Evolutionary conservation across 2,797 vertebrate species (phyloP), one percentile per base, ranked within the genome.

Genomic region (Coluber constrictor): DNA sequence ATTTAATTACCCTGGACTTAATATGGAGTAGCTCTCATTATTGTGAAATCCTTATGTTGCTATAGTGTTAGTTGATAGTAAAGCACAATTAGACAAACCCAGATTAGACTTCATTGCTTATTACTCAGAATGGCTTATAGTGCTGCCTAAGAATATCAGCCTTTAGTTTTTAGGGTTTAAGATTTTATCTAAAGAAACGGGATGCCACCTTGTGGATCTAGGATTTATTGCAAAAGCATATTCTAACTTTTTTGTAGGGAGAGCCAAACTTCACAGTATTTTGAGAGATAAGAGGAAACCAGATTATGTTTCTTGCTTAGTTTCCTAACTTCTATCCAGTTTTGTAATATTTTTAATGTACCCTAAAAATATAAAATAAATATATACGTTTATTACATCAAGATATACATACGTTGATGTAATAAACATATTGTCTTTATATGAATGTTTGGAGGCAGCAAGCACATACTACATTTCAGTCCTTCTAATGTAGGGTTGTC

Each of bases 191-290:
- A 29, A 57, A 93, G 95, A 87, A 63, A 94, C 55, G n/a, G 16
- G 92, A 54, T 93, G 93, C 97, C 97, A 97, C 94, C 97, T 43
- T 92, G 97, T 97, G 98, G 97, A 7, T 0, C 0, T 0, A 1
- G 1, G 0, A 0, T 16, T 13, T 87, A 90, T 93, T 96, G 61
- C 83, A 55, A 2, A 11, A 29, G 5, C 23, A 12, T 23, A 47
- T 79, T 43, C 70, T 20, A 43, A 79, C 18, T 23, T 79, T 43
- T 86, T 86, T 9, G 55, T 25, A 57, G 10, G 6, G n/a, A 32
- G 2, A 1, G 15, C 12, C 13, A 56, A 27, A 55, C 25, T 29
- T 51, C 37, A 55, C 10, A 79, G 8, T 79, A 79, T 23, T 79
- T 20, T 79, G 74, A 3, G 70, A 74, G 16, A 20, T 37, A 74